Conservation (phyloP, 2,113 vertebrate genomes). For the Tyto alba region DNA sequence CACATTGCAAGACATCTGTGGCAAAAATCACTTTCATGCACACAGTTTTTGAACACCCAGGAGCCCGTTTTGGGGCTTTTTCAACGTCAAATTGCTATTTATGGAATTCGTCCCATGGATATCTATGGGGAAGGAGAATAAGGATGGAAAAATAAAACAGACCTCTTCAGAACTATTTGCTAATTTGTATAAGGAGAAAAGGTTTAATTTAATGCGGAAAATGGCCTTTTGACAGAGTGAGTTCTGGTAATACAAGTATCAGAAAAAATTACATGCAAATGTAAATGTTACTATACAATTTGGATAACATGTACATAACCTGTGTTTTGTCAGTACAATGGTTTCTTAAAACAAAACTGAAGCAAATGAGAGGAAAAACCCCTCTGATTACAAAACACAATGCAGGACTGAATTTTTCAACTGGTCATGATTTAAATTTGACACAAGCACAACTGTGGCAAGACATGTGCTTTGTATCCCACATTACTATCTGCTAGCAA, state of each 20-base stretch:
- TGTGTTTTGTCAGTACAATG: neutral
- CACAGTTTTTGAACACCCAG: neutral
- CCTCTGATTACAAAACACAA: neutral
- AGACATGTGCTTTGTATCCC: neutral
- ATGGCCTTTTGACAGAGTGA: neutral
- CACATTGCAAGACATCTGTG: neutral
- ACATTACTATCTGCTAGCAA: neutral
- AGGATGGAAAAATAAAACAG: neutral
- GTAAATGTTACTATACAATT: neutral
- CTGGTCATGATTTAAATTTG: neutral
- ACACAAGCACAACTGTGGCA: neutral
- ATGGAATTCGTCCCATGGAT: neutral
- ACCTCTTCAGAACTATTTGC: neutral
- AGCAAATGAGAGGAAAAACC: neutral
- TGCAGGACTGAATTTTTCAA: neutral
- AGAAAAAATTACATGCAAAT: neutral
- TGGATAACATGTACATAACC: neutral
- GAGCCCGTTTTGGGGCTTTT: accelerated
- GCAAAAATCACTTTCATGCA: neutral
- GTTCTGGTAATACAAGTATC: neutral
- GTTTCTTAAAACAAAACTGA: neutral
- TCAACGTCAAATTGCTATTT: neutral
- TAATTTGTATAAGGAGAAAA: neutral
- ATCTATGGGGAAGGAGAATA: neutral
- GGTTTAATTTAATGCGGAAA: neutral